phyloP scores from a whole-genome alignment of 2,888 invertebrate species.

The Hypomecis atomaria region DNA sequence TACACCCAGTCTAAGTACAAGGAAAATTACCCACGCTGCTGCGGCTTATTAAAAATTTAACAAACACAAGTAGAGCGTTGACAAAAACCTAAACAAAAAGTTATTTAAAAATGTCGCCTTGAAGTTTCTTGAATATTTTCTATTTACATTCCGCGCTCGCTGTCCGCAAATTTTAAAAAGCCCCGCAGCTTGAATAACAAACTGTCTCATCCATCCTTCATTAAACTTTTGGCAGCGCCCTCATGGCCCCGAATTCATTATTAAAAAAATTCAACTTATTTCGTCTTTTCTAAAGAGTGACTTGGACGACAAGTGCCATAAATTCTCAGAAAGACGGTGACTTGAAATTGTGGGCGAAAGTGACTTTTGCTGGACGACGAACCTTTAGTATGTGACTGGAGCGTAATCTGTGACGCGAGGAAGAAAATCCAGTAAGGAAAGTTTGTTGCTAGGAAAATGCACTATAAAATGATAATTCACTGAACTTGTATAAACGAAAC shows the following conservation, averaged over 20 bases:
- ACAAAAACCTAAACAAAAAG: slow-evolving; percentile 22
- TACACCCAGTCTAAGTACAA: too few species aligned
- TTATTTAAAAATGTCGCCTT: slow-evolving; percentile 24
- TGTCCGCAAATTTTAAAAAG: slow-evolving; percentile 32
- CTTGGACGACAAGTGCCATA: slow-evolving; percentile 44
- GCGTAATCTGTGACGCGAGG: slow-evolving; percentile 14
- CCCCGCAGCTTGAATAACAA: slow-evolving; percentile 39
- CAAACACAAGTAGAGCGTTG: background rate
- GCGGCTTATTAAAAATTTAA: slow-evolving; percentile 14
- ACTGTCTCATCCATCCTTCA: slow-evolving; percentile 49
- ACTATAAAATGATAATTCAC: too few species aligned
- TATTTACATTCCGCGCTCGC: slow-evolving; percentile 34
- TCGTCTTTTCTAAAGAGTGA: slow-evolving; percentile 50
- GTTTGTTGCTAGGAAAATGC: background rate
- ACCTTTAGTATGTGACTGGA: slow-evolving; percentile 37
- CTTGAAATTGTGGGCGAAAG: slow-evolving; percentile 63
- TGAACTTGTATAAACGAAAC: too few species aligned
- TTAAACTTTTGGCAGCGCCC: slow-evolving; percentile 52
- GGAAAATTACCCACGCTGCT: slow-evolving; percentile 1
- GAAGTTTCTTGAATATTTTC: slow-evolving; percentile 33
- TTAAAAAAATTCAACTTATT: slow-evolving; percentile 49
- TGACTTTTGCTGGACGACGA: slow-evolving; percentile 68
- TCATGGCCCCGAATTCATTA: slow-evolving; percentile 50
- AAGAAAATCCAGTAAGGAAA: slow-evolving; percentile 5
- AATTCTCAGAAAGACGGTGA: slow-evolving; percentile 49